Conservation (phyloP, 2,113 vertebrate species). For the Heloderma charlesbogerti region DNA sequence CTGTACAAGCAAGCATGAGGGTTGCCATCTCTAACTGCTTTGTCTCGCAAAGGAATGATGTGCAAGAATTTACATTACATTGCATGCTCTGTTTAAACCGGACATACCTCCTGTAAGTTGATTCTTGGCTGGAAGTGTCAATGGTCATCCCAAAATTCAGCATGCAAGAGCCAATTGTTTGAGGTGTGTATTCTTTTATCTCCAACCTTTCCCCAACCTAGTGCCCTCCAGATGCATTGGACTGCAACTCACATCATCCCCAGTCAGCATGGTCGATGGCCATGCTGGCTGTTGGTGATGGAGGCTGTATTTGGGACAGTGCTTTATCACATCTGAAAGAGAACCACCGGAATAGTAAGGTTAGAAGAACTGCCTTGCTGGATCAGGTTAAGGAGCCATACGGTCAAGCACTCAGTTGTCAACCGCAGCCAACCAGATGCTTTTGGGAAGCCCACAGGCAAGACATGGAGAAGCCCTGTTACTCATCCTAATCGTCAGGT, state of each 20-base stretch:
- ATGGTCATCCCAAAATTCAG: neutral
- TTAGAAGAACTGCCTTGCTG: neutral
- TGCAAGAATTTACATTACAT: neutral
- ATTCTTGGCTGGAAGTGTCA: neutral
- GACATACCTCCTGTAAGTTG: neutral
- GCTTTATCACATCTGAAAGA: neutral
- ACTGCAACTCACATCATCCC: too few species aligned
- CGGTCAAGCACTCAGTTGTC: neutral
- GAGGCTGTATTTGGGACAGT: neutral
- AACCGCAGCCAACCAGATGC: neutral
- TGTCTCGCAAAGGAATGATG: neutral
- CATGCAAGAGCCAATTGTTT: neutral
- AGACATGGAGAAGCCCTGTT: neutral
- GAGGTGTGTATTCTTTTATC: neutral
- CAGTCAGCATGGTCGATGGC: too few species aligned
- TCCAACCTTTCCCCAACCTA: neutral
- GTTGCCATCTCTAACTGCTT: neutral
- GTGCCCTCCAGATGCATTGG: neutral
- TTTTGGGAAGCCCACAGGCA: neutral
- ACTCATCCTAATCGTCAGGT: neutral
- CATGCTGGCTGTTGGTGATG: too few species aligned
- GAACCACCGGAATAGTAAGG: neutral
- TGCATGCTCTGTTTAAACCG: neutral
- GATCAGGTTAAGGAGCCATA: neutral
- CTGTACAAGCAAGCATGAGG: neutral